Evolutionary conservation across 2,888 invertebrate genomes (phyloP).

Genomic region (Erebia epiphron): DNA sequence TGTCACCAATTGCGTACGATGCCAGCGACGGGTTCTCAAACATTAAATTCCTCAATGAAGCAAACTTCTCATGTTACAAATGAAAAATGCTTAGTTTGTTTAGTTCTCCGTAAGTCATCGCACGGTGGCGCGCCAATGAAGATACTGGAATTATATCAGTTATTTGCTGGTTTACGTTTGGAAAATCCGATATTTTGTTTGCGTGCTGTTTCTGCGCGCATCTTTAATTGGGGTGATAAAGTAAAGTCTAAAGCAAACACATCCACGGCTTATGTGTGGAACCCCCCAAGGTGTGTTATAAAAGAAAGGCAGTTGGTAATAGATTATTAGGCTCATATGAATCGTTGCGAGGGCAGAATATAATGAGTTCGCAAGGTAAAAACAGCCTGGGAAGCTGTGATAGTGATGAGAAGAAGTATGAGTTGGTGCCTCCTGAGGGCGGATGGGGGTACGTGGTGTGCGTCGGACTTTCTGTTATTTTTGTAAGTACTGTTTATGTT

Average conservation of each 20-base stretch:
- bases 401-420: slow-evolving; percentile 64
- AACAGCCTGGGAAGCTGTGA: slow-evolving; percentile 51
- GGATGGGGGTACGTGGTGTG: slow-evolving; percentile 89
- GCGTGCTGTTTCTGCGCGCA: slow-evolving; percentile 49
- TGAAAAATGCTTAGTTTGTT: slow-evolving; percentile 35
- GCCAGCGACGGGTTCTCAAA: slow-evolving; percentile 19
- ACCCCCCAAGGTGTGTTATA: slow-evolving; percentile 52
- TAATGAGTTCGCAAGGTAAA: slow-evolving; percentile 55
- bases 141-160: slow-evolving; percentile 37
- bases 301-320: slow-evolving; percentile 41
- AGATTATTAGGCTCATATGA: slow-evolving; percentile 40
- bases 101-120: slow-evolving; percentile 32
- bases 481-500: slow-evolving; percentile 78
- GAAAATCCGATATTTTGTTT: slow-evolving; percentile 69
- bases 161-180: slow-evolving; percentile 66
- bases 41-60: slow-evolving; percentile 32
- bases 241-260: slow-evolving; percentile 63
- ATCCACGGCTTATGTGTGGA: slow-evolving; percentile 59
- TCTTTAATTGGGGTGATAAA: slow-evolving; percentile 63
- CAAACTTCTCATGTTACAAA: slow-evolving; percentile 26
- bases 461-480: slow-evolving; percentile 84
- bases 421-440: slow-evolving; percentile 84
- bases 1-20: slow-evolving; percentile 13
- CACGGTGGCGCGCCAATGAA: slow-evolving; percentile 32
- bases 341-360: slow-evolving; percentile 35